Base-by-base conservation (phyloP, 2,888 invertebrate species). In the Pocota personata region DNA sequence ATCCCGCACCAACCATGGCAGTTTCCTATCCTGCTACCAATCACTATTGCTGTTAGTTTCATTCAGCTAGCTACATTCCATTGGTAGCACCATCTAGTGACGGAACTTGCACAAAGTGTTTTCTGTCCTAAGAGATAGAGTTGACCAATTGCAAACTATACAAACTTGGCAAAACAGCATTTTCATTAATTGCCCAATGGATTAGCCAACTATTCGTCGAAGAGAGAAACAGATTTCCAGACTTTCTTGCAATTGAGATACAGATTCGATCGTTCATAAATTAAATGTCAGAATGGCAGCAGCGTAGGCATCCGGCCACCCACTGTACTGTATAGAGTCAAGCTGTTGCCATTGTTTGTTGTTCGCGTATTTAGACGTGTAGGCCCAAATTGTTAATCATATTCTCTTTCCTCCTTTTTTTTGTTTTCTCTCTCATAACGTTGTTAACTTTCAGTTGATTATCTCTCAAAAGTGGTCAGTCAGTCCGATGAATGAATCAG, bases 231-330 rank as follows among this genome's bases (percentile, higher is more conserved):
- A 64, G 50, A 62, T 58, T 64, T 67, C 30, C 55, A 69, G 80
- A 75, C 69, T 75, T 84, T 79, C 50, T 52, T 77, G 75, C 80
- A 80, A 75, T 69, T 79, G 52, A 52, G 66, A 72, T 72, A 67
- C 40, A 58, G 37, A 72, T 79, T 83, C 55, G 75, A 57, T 50
- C 46, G 73, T 73, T 60, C 60, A 80, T 84, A 84, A 84, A 84
- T 83, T 83, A 78, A 84, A 75, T 52, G 69, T 71, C 58, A 58
- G 57, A 75, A 75, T 43, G 60, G 2, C 40, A 40, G 80, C 80
- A 40, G 80, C 80, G 84, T 84, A 80, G 84, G 84, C 37, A 37
- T 69, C 75, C 58, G 69, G 69, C 75, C 84, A 84, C 84, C 80
- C 80, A 84, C 84, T 73, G 79, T 27, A 84, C 84, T 73, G 79